A percentile compares a stretch with the other conserved stretches of the same genome.
phyloP scores from a whole-genome alignment of 2,113 vertebrate species.

The Pituophis catenifer region DNA sequence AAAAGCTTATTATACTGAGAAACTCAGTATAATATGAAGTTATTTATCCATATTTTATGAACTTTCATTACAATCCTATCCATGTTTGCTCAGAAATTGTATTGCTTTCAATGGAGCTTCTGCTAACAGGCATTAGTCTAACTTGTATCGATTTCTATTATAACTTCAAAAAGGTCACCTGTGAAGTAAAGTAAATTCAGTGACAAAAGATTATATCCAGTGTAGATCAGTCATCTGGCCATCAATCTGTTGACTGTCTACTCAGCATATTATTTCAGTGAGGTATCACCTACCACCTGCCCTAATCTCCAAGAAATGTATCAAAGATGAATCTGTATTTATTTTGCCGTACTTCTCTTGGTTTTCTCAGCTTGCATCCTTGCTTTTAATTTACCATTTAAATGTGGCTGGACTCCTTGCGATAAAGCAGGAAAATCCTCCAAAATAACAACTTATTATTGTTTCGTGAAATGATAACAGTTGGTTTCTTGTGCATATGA shows the following conservation, averaged over 20 bases:
- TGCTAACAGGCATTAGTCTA: background rate
- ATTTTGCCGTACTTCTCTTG: background rate
- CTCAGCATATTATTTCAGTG: background rate
- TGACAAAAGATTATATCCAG: background rate
- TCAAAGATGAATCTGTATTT: background rate
- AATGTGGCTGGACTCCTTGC: background rate
- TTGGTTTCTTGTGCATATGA: background rate
- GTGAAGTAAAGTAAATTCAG: background rate
- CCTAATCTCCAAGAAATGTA: background rate
- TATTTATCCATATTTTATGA: background rate
- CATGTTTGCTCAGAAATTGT: background rate
- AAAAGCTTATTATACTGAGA: background rate
- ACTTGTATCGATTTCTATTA: background rate
- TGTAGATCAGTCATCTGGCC: background rate
- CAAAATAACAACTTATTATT: background rate
- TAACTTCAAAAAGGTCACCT: background rate
- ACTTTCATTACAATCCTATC: background rate
- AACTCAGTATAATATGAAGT: background rate
- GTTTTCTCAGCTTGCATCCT: background rate
- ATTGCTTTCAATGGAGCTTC: background rate
- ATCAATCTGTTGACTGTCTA: background rate
- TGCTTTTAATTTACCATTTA: background rate
- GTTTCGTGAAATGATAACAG: background rate
- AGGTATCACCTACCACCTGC: background rate
- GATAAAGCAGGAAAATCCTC: background rate